Conservation (phyloP, 1,140 invertebrate genomes). For the Ceratitis capitata region DNA sequence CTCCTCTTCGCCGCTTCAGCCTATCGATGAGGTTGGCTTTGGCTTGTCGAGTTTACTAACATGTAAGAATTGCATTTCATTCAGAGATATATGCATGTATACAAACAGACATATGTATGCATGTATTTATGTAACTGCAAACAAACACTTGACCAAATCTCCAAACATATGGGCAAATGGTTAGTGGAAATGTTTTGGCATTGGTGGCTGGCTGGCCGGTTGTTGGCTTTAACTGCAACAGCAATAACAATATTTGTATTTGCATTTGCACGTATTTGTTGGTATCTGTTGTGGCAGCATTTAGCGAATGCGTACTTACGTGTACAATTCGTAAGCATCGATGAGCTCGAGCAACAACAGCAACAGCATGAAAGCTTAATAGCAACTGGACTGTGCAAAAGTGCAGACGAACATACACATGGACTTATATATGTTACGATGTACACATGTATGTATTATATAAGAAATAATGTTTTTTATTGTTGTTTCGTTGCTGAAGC, state of each 20-base stretch:
- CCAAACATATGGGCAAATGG: background rate
- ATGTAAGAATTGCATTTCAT: background rate
- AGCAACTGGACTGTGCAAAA: background rate
- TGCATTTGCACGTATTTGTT: background rate
- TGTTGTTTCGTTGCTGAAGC: background rate
- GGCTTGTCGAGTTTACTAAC: background rate
- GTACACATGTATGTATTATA: background rate
- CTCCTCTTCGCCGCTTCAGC: background rate
- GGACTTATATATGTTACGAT: background rate
- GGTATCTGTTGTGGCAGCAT: background rate
- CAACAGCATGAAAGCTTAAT: background rate
- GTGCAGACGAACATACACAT: background rate
- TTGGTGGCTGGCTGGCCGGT: no score
- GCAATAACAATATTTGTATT: no score
- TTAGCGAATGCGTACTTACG: conserved; percentile 1
- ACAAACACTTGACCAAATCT: background rate
- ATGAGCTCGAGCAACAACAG: background rate
- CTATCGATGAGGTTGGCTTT: background rate
- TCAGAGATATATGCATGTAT: background rate
- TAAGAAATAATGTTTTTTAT: background rate
- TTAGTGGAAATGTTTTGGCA: background rate
- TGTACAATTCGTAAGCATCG: background rate
- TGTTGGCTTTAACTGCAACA: background rate
- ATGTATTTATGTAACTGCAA: background rate
- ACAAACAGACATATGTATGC: no score